Evolutionary conservation across 2,113 vertebrate species (phyloP).

Genomic region (Monarcha castaneiventris): DNA sequence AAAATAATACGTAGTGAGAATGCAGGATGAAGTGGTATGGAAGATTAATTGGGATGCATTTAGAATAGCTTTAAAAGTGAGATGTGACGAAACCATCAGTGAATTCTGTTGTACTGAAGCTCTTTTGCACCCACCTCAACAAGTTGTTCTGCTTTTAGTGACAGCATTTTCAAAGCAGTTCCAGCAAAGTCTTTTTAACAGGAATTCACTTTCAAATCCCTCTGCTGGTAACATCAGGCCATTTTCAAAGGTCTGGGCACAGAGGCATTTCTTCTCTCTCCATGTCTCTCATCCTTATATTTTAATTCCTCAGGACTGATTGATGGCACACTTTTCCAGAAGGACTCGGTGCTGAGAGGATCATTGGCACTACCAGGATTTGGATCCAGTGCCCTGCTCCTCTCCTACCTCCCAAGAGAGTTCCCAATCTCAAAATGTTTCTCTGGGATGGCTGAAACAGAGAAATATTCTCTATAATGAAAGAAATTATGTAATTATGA

Average conservation of each 20-base stretch:
- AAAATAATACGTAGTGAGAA: neutral
- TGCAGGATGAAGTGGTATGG: neutral
- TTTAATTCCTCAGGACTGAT: neutral
- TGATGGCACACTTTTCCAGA: neutral
- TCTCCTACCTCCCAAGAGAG: neutral
- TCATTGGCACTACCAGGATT: neutral
- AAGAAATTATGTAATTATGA: neutral
- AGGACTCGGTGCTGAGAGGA: neutral
- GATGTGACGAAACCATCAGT: neutral
- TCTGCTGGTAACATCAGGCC: neutral
- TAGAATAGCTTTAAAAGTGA: neutral
- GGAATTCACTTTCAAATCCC: neutral
- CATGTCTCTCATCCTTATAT: neutral
- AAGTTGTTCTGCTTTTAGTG: neutral
- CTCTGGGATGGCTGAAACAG: neutral
- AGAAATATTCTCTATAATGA: neutral
- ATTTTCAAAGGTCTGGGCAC: neutral
- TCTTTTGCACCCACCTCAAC: neutral
- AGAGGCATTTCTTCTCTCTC: neutral
- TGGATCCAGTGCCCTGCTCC: neutral
- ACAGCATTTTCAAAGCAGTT: neutral
- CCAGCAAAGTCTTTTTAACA: neutral
- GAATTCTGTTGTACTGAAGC: neutral
- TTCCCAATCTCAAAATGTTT: neutral
- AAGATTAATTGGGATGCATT: neutral